Base-by-base conservation (phyloP, 2,113 vertebrate genomes). In the Podilymbus podiceps region DNA sequence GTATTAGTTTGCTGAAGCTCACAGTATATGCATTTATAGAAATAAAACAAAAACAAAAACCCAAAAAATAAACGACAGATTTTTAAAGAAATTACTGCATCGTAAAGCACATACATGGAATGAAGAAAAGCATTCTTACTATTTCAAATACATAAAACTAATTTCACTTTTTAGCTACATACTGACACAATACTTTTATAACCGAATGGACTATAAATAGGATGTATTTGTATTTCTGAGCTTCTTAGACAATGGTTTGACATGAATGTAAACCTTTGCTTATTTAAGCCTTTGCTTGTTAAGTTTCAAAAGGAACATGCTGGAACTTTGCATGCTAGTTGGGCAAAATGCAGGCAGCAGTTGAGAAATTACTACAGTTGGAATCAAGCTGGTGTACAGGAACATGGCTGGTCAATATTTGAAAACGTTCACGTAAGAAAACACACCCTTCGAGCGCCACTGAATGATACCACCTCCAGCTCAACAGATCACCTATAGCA, bases 11-110 rank as follows among this genome's bases (percentile, higher is more conserved):
- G 42, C 30, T 68, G 23, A 50, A 73, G 44, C 9, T 72, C 53
- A 46, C 6, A 3, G 16, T 17, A 28, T 3, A 24, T 4, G 13
- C 14, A 25, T 17, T 69, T 49, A 64, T 6, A 79, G 72, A 83
- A 73, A 53, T 3, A 59, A 1, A n/a, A n/a, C n/a, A n/a, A n/a
- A n/a, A n/a, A n/a, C n/a, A n/a, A 38, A 38, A 38, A 38, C 38
- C 38, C 38, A 38, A 9, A 30, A 49, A n/a, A 22, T n/a, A 11
- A 1, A 10, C 9, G 24, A 53, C 0, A 1, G 11, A 40, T 47
- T 40, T 75, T 38, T 8, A 12, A 52, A 63, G 31, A 72, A 77
- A 38, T 35, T 33, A 33, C 23, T 47, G 47, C 35, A 49, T 53
- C 24, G 56, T 46, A 50, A 71, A 60, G 56, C 58, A 67, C 35